phyloP scores from a whole-genome alignment of 2,113 vertebrate species.

The Leucoraja erinaceus region DNA sequence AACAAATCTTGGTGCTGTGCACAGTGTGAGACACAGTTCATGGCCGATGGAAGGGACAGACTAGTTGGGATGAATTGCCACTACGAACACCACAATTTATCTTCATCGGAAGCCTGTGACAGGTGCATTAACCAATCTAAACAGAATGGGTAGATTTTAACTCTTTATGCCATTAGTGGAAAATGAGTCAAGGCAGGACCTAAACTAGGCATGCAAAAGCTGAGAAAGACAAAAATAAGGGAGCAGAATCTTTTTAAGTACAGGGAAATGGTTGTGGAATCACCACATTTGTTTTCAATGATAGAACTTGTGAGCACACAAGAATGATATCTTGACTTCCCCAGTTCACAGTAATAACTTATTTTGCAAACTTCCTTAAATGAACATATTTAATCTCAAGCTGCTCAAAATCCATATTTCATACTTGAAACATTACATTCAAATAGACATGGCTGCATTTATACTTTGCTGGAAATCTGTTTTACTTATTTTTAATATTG shows the following conservation, averaged over 20 bases:
- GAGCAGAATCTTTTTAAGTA: background rate
- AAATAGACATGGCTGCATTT: background rate
- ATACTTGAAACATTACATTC: background rate
- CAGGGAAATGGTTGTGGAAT: background rate
- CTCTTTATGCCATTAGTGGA: background rate
- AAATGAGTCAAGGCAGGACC: background rate
- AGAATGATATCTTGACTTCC: background rate
- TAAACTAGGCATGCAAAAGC: background rate
- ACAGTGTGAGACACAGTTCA: background rate
- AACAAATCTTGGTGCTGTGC: background rate
- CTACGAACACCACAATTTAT: background rate
- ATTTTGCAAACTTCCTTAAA: background rate
- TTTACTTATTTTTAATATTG: background rate
- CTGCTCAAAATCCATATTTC: background rate
- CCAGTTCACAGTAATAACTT: constrained; percentile 6
- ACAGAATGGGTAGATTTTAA: background rate
- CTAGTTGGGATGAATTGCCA: background rate
- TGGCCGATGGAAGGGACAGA: background rate
- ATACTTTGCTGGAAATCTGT: background rate
- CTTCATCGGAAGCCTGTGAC: background rate
- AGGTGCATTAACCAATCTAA: background rate
- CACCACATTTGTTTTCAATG: too few relatives aligned
- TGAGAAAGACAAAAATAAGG: too few relatives aligned
- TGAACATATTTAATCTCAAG: background rate
- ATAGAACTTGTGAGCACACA: background rate